These are phyloP conservation scores for Clanis bilineata DNA, from an alignment of 2,888 invertebrate genomes.

Conservation along the genomic window DNA sequence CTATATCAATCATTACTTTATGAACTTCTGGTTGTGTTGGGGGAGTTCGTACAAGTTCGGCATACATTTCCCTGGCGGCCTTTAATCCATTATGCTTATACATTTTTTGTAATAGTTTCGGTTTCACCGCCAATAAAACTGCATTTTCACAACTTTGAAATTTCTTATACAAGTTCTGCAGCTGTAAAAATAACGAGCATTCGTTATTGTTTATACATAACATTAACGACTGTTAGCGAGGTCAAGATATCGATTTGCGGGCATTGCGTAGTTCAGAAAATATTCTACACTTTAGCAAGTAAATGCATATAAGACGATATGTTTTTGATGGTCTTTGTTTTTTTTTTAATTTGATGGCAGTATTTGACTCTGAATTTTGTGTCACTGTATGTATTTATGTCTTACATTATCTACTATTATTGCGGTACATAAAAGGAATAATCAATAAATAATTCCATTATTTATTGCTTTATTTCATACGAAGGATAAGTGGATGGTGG, in stretches of 20 bases:
- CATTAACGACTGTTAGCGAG: not conserved
- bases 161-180: constrained; percentile 59
- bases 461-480: not conserved
- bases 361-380: too few relatives aligned
- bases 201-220: not conserved
- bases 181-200: constrained; percentile 47
- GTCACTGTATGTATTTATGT: too few relatives aligned
- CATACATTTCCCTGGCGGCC: constrained; percentile 84
- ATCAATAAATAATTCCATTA: not conserved
- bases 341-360: too few relatives aligned
- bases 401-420: too few relatives aligned
- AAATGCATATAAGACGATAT: not conserved
- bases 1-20: constrained; percentile 83
- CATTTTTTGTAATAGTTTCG: constrained; percentile 83
- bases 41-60: constrained; percentile 79
- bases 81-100: constrained; percentile 74
- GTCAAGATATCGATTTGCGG: not conserved
- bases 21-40: constrained; percentile 84
- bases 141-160: constrained; percentile 74
- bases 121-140: constrained; percentile 80
- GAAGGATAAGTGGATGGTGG: too few relatives aligned
- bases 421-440: not conserved
- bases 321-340: too few relatives aligned
- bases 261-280: not conserved
- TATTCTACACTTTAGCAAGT: not conserved